Conservation (phyloP, 2,113 vertebrate species). For the Sarotherodon lohbergeri region DNA sequence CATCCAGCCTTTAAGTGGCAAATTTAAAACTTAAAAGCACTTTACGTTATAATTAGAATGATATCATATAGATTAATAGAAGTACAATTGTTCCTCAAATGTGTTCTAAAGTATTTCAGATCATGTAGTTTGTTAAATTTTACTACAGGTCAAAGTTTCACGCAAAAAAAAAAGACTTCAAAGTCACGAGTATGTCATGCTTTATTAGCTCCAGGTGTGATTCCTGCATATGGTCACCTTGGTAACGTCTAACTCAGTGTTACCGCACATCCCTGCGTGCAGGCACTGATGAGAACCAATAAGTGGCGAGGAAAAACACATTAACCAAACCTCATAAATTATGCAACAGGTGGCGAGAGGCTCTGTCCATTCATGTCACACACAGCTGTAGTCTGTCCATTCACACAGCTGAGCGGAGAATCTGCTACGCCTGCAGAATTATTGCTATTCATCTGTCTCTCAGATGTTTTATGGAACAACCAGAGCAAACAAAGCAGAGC, state of each 20-base stretch:
- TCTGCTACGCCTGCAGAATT: slow-evolving; percentile 37
- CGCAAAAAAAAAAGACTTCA: neutral
- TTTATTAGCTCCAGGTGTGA: slow-evolving; percentile 36
- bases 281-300: slow-evolving; percentile 38
- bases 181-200: neutral
- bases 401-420: slow-evolving; percentile 32
- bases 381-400: slow-evolving; percentile 68
- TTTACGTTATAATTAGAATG: neutral
- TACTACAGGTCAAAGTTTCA: neutral
- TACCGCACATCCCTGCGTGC: neutral
- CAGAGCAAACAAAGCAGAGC: neutral
- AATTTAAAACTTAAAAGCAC: neutral
- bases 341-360: slow-evolving; percentile 58
- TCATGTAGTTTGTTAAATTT: neutral
- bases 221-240: slow-evolving; percentile 29
- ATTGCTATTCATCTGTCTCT: slow-evolving; percentile 46
- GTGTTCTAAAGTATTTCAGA: neutral
- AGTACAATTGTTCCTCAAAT: neutral
- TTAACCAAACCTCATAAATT: slow-evolving; percentile 66
- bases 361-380: slow-evolving; percentile 65
- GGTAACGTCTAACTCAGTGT: slow-evolving; percentile 7
- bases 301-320: slow-evolving; percentile 50
- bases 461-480: slow-evolving; percentile 18
- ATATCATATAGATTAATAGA: neutral
- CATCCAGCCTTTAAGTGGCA: neutral